Base-by-base conservation (phyloP, 1,140 invertebrate genomes). In the Aphidius gifuensis region DNA sequence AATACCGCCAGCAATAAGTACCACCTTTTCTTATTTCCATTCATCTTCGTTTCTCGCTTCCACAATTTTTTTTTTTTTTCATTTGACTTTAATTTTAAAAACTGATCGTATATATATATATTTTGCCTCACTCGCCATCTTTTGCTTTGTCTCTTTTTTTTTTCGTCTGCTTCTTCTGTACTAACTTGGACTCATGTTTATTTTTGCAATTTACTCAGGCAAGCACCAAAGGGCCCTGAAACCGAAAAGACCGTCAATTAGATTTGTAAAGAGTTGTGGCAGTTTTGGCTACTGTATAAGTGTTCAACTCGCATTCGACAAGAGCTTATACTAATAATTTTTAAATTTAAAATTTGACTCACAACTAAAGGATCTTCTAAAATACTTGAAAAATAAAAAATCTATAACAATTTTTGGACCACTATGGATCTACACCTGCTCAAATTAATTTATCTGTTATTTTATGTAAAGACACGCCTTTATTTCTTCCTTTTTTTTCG, bases 261-360 rank as follows among this genome's bases (percentile, higher is more conserved):
- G 77, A 80, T 80, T 79, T 79, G 64, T 70, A 69, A 40, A 39
- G 53, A 69, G 66, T 65, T 66, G 73, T 68, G 68, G 57, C 68
- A 54, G 32, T 67, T 75, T 77, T 70, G 73, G 74, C 79, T 80
- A 80, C 78, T 69, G 78, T 80, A 75, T 80, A 80, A 80, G 74
- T 80, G 75, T 73, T 49, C 51, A 45, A 54, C 45, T 49, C 23
- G 45, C 40, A 9, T 45, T 58, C 64, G 40, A 43, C 53, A 42
- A 55, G 53, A 55, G 53, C n/a, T 55, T 39, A 40, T 40, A 9
- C 43, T 40, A 11, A 7, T 43, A 9, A 39, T 53, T 53, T 39
- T 39, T n/a, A 53, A 32, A 32, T 32, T 32, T 32, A 1, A 32
- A 32, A 32, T 32, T 32, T 32, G 2, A 32, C 2, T 32, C 23